Evolutionary conservation across 2,113 vertebrate species (phyloP), one percentile per base, ranked within the genome.

Genomic region (Camarhynchus parvulus): DNA sequence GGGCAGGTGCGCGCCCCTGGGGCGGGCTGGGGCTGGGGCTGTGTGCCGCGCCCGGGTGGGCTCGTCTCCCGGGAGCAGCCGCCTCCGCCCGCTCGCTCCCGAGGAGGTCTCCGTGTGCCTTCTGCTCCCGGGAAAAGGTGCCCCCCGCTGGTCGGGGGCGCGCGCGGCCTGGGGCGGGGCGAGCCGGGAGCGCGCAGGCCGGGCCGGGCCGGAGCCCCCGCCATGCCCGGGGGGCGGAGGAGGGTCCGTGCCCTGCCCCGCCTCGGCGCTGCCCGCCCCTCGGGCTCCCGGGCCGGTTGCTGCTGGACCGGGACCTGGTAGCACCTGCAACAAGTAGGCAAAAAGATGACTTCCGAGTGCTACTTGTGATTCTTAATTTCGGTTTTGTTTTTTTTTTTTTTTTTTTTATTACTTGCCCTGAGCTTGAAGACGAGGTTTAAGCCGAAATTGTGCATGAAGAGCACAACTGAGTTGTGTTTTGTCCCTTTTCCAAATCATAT

Each of bases 251-350:
- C 37, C 15, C 30, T 28, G 39, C 30, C 16, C 9, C 5, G 13
- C 7, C 63, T 18, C 41, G 22, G 64, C 6, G 12, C 35, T 44
- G 44, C 61, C 35, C 20, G 7, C 2, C 12, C 35, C 25, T 5
- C 3, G 44, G 19, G 2, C 0, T 41, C 23, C 49, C 11, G 19
- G 7, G 1, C 41, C 1, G 72, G 46, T 2, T n/a, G 31, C 14
- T 33, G 39, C 35, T 35, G n/a, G n/a, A n/a, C n/a, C n/a, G n/a
- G n/a, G n/a, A 82, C 78, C 69, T 83, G 64, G 55, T 55, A 3
- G 67, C 30, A 5, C 49, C 28, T 9, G 87, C 84, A 89, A 86
- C 87, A 79, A 75, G 90, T 64, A 9, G 44, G 35, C 22, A 7
- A 20, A 39, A 9, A 41, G 31, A 21, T 31, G 7, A 16, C 15